These are phyloP conservation scores for Stegophylla sp. DNA, from an alignment of 2,888 invertebrate genomes.

Conservation along the genomic window DNA sequence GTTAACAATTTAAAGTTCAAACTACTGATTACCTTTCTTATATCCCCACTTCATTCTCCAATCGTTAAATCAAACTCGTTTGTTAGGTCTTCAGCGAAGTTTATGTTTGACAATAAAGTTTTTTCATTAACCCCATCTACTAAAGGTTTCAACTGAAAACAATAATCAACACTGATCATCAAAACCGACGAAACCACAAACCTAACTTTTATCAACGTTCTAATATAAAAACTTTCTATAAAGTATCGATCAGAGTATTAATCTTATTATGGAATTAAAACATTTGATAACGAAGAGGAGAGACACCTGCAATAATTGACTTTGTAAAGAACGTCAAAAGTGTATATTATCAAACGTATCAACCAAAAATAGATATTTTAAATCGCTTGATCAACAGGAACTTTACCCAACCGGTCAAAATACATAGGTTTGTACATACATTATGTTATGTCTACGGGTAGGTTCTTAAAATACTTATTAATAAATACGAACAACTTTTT, in stretches of 20 bases:
- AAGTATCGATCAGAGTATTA: not conserved
- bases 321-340: no score
- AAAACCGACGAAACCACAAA: not conserved
- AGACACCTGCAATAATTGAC: no score
- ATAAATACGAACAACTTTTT: no score
- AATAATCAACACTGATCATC: slow-evolving; percentile 20
- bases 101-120: slow-evolving; percentile 35
- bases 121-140: slow-evolving; percentile 41
- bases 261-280: not conserved
- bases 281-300: not conserved
- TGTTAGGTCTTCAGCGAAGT: slow-evolving; percentile 29
- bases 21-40: not conserved
- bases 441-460: no score
- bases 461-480: no score
- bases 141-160: slow-evolving; percentile 30
- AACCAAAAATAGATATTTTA: no score
- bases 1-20: slow-evolving; percentile 17
- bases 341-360: no score
- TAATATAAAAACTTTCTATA: slow-evolving; percentile 20
- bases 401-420: no score
- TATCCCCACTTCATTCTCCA: not conserved
- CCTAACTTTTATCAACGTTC: not conserved
- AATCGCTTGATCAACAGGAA: no score
- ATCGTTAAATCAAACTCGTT: slow-evolving; percentile 13
- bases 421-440: no score